Evolutionary conservation across 35 echinoderm and acorn worm genomes (phyloP), one percentile per base, ranked within the genome.

Genomic region (Hemicentrotus pulcherrimus): DNA sequence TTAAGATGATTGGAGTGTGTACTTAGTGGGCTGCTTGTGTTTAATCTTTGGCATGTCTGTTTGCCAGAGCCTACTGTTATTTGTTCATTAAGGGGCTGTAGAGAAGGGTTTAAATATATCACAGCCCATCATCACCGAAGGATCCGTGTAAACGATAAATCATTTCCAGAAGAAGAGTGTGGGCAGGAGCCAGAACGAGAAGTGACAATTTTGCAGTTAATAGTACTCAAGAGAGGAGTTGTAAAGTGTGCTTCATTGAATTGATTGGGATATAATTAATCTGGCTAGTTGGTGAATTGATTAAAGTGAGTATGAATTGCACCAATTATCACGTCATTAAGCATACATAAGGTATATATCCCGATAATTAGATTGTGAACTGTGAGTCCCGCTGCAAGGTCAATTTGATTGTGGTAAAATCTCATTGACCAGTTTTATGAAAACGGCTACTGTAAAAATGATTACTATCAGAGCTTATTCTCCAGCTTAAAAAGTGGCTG

Each of bases 11-110:
- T 90, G 31, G 46, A 90, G 32, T 90, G 88, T 90, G 88, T 90
- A 47, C 46, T 90, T 90, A 45, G 88, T 90, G 32, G 88, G 88
- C 32, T 90, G 88, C 88, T 47, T 90, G 88, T 90, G 46, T 90
- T 90, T 90, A 90, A 90, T 90, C 88, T 33, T 90, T 90, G 88
- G 46, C 88, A 90, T 35, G 88, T 47, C 88, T 90, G 31, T 90
- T 90, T 90, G 88, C 88, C 1, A 13, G 32, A 41, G 88, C 32
- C 65, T 78, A 78, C 65, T 78, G 65, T 78, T 78, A 78, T 78
- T 78, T n/a, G 65, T 78, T 78, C 65, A 78, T 78, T 78, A 78
- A 41, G 22, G 65, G 65, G 65, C 65, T 78, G 65, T n/a, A 78
- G 65, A 78, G n/a, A 70, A 78, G 65, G 65, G 65, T 78, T 78